These are phyloP conservation scores for Ciconia stormi DNA, from an alignment of 2,113 vertebrate genomes.

Conservation along the genomic window DNA sequence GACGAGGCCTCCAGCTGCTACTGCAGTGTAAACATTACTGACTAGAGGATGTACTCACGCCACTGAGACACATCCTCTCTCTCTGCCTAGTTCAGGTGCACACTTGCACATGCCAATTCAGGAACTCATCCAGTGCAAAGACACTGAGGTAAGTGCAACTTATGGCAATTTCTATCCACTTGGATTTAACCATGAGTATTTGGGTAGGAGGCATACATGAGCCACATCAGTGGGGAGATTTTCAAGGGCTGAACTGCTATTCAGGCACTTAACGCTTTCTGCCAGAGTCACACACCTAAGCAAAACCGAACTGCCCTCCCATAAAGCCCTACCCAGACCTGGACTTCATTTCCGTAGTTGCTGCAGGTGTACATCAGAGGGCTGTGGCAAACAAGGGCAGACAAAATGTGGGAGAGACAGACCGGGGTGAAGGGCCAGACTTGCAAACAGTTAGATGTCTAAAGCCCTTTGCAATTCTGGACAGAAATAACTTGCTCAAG, in stretches of 20 bases:
- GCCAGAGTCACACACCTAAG: not conserved
- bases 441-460: not conserved
- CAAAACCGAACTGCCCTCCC: not conserved
- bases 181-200: not conserved
- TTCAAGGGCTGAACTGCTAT: not conserved
- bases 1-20: not conserved
- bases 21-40: not conserved
- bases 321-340: rapidly evolving
- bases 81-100: not conserved
- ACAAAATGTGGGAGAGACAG: not conserved
- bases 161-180: not conserved
- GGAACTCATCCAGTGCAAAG: not conserved
- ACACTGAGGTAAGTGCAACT: rapidly evolving
- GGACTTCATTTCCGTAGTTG: not conserved
- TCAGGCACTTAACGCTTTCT: not conserved
- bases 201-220: not conserved
- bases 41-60: rapidly evolving
- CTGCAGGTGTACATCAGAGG: not conserved
- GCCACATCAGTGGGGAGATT: not conserved
- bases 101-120: rapidly evolving
- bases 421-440: not conserved
- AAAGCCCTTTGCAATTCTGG: not conserved
- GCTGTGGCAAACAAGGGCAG: constrained; percentile 2
- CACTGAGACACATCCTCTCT: not conserved
- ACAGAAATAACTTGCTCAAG: not conserved